Evolutionary conservation across 2,888 invertebrate species (phyloP), one percentile per base, ranked within the genome.

Genomic region (Polia nebulosa): DNA sequence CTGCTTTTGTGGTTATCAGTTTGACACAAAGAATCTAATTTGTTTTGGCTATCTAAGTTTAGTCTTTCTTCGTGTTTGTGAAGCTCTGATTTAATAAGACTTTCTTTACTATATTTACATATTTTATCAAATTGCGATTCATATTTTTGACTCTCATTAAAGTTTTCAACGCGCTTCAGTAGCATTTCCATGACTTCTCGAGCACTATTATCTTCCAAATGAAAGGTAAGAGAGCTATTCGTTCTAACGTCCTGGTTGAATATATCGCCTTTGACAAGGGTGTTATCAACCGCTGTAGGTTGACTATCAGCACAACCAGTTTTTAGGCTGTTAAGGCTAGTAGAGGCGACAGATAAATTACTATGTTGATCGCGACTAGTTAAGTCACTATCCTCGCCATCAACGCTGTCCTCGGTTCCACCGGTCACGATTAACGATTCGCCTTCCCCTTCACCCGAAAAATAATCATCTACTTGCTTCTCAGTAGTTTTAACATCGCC

Each of bases 151-250:
- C 85, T 69, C 75, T 87, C 83, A 58, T 84, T 85, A 61, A 77
- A 80, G 71, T 83, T 85, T 81, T 89, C 89, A 53, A 90, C 87
- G 78, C 81, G 80, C 32, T 88, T 88, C 32, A 91, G 65, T 62
- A 89, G 76, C 82, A 88, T 85, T 65, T 90, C 88, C 80, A 88
- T 85, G 22, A 88, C 84, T 63, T 90, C 89, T 25, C 85, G 85
- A 70, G 87, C 87, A 72, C 85, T 89, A 69, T 78, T 87, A 62
- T 88, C 88, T 71, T 89, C 89, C 3, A 81, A 66, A 63, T 77
- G 72, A 70, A 78, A 70, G 45, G 53, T 45, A 57, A 69, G 52
- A 60, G 67, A 61, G 22, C 51, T 65, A 15, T 58, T 47, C 0
- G 58, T 63, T 61, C 22, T 64, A 55, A 69, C 73, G 5, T 66